Evolutionary conservation across 2,113 vertebrate genomes (phyloP).

Genomic region (Megatriorchis doriae): DNA sequence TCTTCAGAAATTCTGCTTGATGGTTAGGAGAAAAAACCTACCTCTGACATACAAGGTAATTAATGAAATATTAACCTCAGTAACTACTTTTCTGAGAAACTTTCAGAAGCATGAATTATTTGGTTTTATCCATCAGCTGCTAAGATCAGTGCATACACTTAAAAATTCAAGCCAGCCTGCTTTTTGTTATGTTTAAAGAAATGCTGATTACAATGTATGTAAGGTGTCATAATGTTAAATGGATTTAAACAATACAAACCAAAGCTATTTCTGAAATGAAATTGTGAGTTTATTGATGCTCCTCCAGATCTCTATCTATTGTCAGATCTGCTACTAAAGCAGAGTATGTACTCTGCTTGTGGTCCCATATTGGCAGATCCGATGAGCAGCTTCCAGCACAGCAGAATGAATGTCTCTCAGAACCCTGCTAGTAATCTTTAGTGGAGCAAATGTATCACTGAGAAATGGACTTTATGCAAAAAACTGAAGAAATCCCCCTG

Average conservation of each 20-base stretch:
- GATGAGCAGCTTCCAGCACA: not conserved
- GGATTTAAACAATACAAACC: conserved; percentile 2
- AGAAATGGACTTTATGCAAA: not conserved
- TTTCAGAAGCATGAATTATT: not conserved
- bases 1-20: conserved; percentile 25
- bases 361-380: not conserved
- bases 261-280: conserved; percentile 34
- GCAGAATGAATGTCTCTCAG: not conserved
- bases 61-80: conserved; percentile 56
- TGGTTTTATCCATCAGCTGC: conserved; percentile 12
- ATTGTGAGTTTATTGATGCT: not conserved
- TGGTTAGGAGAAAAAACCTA: not conserved
- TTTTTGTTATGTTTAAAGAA: conserved; percentile 7
- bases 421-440: not conserved
- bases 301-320: not conserved
- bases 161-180: not conserved
- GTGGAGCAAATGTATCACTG: not conserved
- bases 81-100: conserved; percentile 25
- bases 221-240: conserved; percentile 3
- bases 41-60: not conserved
- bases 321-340: not conserved
- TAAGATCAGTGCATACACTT: not conserved
- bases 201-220: not conserved
- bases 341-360: not conserved
- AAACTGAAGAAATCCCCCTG: not conserved